Evolutionary conservation across 1,140 invertebrate species (phyloP), one percentile per base, ranked within the genome.

Genomic region (Panagrolaimus sp.): DNA sequence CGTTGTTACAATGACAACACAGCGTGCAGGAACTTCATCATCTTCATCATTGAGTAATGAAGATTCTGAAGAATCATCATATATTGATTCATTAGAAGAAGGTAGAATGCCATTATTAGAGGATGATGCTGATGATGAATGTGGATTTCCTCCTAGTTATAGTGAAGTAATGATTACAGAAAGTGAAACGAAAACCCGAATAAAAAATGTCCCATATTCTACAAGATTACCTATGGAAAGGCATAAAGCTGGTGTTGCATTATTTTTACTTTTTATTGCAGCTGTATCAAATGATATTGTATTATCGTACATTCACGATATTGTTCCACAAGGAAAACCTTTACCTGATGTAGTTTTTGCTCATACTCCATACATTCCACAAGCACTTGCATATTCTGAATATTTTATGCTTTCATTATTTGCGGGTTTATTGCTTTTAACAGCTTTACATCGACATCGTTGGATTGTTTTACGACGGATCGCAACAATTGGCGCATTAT

Each of bases 261-360:
- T 78, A 13, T 8, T 72, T 23, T 46, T 77, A n/a, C 67, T 77
- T 16, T 65, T 78, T 25, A 38, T 76, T 42, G 73, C 73, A 7
- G 75, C 68, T 7, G 43, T 67, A 5, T 66, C 53, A 14, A 77
- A 77, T 44, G 75, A 77, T 64, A 23, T 77, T 31, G 74, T 77
- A 20, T 53, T 77, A 11, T 75, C 76, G 11, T 77, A 68, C 57
- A 75, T 77, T 51, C 75, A 77, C 63, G 76, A 77, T 23, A 65
- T 46, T 9, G 66, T 78, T 4, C 75, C 75, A 14, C 65, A 78
- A 1, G 47, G 31, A 8, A 23, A 63, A 14, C 75, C 75, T 16
- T 61, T 77, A 38, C 75, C 75, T 11, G 75, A 77, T 47, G 11
- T 77, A 31, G 76, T 77, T 42, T 77, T 77, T 64, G 43, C 53